Base-by-base conservation (phyloP, 2,888 invertebrate species). In the Conops quadrifasciatus region DNA sequence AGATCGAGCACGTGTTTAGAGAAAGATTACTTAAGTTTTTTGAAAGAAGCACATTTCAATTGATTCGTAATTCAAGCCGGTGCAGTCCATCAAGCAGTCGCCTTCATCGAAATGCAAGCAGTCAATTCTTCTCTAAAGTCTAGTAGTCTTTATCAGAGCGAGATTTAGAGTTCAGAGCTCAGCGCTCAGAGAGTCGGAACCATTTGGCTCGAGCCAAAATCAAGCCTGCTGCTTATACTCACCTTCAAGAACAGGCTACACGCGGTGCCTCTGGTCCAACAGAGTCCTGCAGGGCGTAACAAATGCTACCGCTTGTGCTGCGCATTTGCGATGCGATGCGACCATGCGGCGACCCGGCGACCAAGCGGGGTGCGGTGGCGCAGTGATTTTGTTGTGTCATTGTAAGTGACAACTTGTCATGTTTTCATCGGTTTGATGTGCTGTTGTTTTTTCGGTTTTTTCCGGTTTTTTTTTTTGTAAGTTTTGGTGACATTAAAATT, bases 281-380 rank as follows among this genome's bases (percentile, higher is more conserved):
- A 51, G n/a, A n/a, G n/a, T 66, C 65, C 65, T 15, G 49, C 65
- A 9, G 65, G 28, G 65, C 53, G 53, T 66, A 15, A 30, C 65
- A 66, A 66, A 66, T 53, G 21, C 64, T 7, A 4, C 13, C 65
- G 30, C 51, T 53, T 51, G 30, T 21, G n/a, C n/a, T n/a, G 4
- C 65, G 65, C 21, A 5, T 66, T 66, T 66, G 43, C 9, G 36
- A 36, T 36, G n/a, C n/a, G n/a, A 19, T 49, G 21, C 24, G 21
- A 59, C 59, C 30, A 26, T 59, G 24, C 21, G n/a, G n/a, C n/a
- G 28, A 36, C 36, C 36, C 4, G 9, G 36, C 36, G 36, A 36
- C 36, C 36, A 36, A 7, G 36, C 36, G 36, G 36, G 36, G 36
- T 36, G 36, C 36, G 36, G 36, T 36, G 24, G 21, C 62, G 62